Evolutionary conservation across 2,888 invertebrate genomes (phyloP), one percentile per base, ranked within the genome.

Genomic region (Esperia sulphurella): DNA sequence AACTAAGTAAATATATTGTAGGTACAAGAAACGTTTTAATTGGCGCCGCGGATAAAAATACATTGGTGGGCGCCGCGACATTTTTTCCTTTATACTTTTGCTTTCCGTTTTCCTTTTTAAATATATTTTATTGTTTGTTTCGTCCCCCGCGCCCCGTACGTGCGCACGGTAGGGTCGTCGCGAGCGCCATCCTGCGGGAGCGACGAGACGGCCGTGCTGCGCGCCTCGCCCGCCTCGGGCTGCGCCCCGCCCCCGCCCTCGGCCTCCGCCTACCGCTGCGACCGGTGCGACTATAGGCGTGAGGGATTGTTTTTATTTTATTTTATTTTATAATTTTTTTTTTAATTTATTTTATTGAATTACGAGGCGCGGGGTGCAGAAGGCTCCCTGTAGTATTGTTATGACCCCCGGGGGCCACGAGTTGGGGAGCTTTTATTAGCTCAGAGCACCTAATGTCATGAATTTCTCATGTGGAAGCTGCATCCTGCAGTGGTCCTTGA

Each of bases 121-220:
- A 21, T 21, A 21, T 21, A 21, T 21, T 21, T 21, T 52, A 14
- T 31, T 45, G 38, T 43, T 35, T 35, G n/a, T 35, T 45, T 30
- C 52, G 33, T 42, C n/a, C 13, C n/a, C 14, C 12, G 21, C 21
- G 21, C 21, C 41, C 33, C 41, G 41, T 45, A 21, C 33, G 37
- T 48, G 45, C 21, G 2, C 39, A 9, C 9, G 6, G 4, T n/a
- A 38, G 45, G 45, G 7, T 43, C 61, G 21, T 59, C 61, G 49
- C 66, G 68, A 49, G 61, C 63, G 56, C 72, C 68, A 49, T 79
- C 80, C 6, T 64, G 68, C 50, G 72, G 68, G 48, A 71, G 77
- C 52, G 83, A 80, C 61, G 85, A 83, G 59, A 77, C 83, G 48
- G 71, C 72, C 43, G 58, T 67, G 45, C 52, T 75, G 54, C 72